phyloP scores from a whole-genome alignment of 2,888 invertebrate species.

The Blastobasis lacticolella region DNA sequence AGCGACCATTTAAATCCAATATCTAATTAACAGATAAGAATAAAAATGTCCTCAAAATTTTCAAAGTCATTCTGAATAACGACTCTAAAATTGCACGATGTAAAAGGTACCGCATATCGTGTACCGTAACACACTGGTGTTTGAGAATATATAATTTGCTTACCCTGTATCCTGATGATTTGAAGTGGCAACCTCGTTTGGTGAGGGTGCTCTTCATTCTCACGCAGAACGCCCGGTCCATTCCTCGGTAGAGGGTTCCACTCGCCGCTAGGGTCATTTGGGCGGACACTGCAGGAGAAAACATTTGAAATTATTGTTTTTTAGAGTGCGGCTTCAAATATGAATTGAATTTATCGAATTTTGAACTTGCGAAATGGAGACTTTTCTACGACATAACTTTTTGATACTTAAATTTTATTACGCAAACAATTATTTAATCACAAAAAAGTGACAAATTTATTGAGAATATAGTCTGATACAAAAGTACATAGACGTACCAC shows the following conservation, averaged over 20 bases:
- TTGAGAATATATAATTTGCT: constrained; percentile 37
- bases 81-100: too few relatives aligned
- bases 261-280: constrained; percentile 85
- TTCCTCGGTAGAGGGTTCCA: constrained; percentile 84
- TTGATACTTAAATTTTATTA: too few relatives aligned
- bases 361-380: too few relatives aligned
- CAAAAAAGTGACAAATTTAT: too few relatives aligned
- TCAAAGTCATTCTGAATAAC: too few relatives aligned
- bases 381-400: too few relatives aligned
- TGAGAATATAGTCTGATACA: too few relatives aligned
- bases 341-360: too few relatives aligned
- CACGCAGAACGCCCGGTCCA: constrained; percentile 94
- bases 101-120: too few relatives aligned
- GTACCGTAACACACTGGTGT: too few relatives aligned
- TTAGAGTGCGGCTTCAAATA: constrained; percentile 19
- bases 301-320: constrained; percentile 6
- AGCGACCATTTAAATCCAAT: constrained; percentile 57
- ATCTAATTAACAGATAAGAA: constrained; percentile 44
- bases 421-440: too few relatives aligned
- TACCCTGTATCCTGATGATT: constrained; percentile 96
- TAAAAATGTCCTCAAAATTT: constrained; percentile 56
- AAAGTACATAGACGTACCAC: too few relatives aligned
- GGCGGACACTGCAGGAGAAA: constrained; percentile 80
- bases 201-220: constrained; percentile 98
- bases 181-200: constrained; percentile 97